Conservation (phyloP, 1,140 invertebrate species). For the Pogonognathellus flavescens region DNA sequence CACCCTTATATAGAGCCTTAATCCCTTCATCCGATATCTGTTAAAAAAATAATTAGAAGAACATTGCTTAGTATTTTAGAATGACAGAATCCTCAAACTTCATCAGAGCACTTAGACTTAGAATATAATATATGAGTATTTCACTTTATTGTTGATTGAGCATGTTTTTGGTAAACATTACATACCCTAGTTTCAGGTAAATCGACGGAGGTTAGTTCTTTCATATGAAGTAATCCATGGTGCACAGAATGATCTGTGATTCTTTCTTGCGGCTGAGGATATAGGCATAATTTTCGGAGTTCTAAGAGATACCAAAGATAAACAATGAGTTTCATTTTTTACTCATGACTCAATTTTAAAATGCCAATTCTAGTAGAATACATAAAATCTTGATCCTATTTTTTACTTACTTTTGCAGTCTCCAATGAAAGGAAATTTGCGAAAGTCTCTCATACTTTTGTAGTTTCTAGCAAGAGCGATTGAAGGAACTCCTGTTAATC, state of each 20-base stretch:
- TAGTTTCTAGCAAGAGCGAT: slow-evolving; percentile 42
- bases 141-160: no score
- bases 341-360: no score
- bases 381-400: neutral
- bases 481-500: slow-evolving; percentile 56
- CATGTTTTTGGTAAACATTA: no score
- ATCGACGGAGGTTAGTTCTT: slow-evolving; percentile 55
- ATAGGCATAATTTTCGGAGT: slow-evolving; percentile 57
- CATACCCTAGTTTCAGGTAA: slow-evolving; percentile 61
- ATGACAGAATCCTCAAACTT: neutral
- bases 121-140: no score
- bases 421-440: slow-evolving; percentile 61
- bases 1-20: slow-evolving; percentile 30
- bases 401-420: slow-evolving; percentile 59
- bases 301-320: slow-evolving; percentile 8
- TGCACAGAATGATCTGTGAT: slow-evolving; percentile 59
- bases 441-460: slow-evolving; percentile 32
- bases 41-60: no score
- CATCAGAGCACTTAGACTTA: neutral
- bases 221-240: slow-evolving; percentile 57
- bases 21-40: slow-evolving; percentile 59
- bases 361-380: no score
- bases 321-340: neutral
- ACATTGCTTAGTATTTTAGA: no score
- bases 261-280: slow-evolving; percentile 57